Evolutionary conservation across 2,888 invertebrate species (phyloP).

Genomic region (Cosmia pyralina): DNA sequence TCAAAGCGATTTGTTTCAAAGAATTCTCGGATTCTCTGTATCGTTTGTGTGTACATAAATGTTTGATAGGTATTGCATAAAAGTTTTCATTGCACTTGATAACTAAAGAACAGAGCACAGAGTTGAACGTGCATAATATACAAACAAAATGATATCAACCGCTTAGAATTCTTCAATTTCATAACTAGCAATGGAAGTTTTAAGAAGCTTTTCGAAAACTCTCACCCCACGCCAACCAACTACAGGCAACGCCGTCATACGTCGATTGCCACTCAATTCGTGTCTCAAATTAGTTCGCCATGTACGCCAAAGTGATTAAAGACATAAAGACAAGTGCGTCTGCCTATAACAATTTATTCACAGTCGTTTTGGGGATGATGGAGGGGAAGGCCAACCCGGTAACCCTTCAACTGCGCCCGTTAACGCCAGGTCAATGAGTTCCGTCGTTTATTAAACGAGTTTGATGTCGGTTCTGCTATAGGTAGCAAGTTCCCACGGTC

Average conservation of each 20-base stretch:
- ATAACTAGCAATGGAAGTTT: background rate
- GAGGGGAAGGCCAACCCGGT: slow-evolving; percentile 63
- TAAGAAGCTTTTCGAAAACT: background rate
- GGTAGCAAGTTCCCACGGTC: slow-evolving; percentile 20
- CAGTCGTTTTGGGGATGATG: slow-evolving; percentile 60
- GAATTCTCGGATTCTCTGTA: slow-evolving; percentile 6
- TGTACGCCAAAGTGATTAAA: slow-evolving; percentile 64
- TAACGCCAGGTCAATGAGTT: slow-evolving; percentile 66
- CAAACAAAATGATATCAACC: background rate
- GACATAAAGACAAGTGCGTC: slow-evolving; percentile 70
- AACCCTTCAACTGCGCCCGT: slow-evolving; percentile 63
- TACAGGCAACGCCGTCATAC: background rate
- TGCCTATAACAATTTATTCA: slow-evolving; percentile 69
- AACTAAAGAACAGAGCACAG: background rate
- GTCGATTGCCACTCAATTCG: background rate
- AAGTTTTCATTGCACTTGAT: background rate
- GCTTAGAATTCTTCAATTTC: background rate
- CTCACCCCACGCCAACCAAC: background rate
- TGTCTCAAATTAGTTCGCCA: slow-evolving; percentile 30
- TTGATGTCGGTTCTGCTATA: slow-evolving; percentile 36
- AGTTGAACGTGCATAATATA: background rate
- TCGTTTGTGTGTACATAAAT: slow-evolving; percentile 4
- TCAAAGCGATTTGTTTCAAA: slow-evolving; percentile 26
- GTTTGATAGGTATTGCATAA: background rate
- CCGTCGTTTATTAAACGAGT: slow-evolving; percentile 65